Conservation (phyloP, 2,888 invertebrate species). For the Hoplodrina blanda region DNA sequence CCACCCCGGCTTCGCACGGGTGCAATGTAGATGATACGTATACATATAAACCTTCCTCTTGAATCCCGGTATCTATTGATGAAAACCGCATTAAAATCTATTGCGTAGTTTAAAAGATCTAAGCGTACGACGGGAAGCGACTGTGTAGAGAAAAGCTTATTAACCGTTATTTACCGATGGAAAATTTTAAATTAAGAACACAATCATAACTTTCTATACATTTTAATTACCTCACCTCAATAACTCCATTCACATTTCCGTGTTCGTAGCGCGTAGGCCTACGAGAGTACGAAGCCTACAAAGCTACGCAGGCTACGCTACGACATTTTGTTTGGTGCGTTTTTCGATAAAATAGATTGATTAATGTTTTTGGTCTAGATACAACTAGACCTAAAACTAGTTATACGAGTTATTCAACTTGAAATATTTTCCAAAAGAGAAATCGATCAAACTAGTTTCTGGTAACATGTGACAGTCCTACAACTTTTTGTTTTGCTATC, state of each 20-base stretch:
- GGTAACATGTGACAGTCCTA: neutral
- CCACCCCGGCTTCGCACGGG: too few relatives aligned
- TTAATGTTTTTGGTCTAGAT: neutral
- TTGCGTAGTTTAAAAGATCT: too few relatives aligned
- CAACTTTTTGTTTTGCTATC: neutral
- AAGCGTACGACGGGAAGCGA: too few relatives aligned
- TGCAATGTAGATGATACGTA: too few relatives aligned
- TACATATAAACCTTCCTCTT: too few relatives aligned
- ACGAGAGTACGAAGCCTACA: conserved; percentile 8
- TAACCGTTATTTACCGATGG: neutral
- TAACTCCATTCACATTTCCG: neutral
- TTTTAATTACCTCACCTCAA: neutral
- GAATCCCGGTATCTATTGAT: too few relatives aligned
- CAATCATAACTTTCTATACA: neutral
- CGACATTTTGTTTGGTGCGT: neutral
- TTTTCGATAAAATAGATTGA: neutral
- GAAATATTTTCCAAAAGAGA: conserved; percentile 33
- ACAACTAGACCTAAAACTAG: neutral
- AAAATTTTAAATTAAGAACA: neutral
- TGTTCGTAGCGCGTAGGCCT: conserved; percentile 17
- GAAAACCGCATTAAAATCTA: too few relatives aligned
- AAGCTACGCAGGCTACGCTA: conserved; percentile 7
- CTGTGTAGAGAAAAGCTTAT: too few relatives aligned
- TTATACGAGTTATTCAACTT: conserved; percentile 15
- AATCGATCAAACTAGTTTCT: conserved; percentile 21